Conservation (phyloP, 2,797 vertebrate species). For the Myripristis jacobus region DNA sequence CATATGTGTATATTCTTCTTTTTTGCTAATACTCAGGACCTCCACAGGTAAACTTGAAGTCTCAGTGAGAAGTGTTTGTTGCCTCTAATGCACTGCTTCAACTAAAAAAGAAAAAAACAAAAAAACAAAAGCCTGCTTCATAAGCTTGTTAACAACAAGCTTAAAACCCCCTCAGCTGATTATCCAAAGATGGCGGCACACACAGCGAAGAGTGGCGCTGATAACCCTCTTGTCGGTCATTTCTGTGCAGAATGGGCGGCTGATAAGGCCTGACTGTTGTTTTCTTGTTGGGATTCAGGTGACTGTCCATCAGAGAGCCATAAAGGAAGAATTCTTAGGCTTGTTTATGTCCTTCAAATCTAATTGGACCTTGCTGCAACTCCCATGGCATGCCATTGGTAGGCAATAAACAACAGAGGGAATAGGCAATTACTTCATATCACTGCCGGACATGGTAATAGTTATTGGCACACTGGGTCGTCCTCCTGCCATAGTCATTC, state of each 20-base stretch:
- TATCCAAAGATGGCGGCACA: conserved; percentile 48
- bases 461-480: conserved; percentile 64
- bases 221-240: conserved; percentile 59
- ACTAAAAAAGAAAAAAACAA: no score
- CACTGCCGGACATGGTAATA: conserved; percentile 75
- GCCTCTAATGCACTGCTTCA: conserved; percentile 61
- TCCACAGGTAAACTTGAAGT: conserved; percentile 39
- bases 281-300: conserved; percentile 52
- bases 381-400: conserved; percentile 76
- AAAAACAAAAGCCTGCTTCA: conserved; percentile 60
- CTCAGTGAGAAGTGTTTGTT: conserved; percentile 46
- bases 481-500: conserved; percentile 62
- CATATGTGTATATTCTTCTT: conserved; percentile 25
- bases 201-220: conserved; percentile 39
- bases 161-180: conserved; percentile 73
- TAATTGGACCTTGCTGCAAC: conserved; percentile 80
- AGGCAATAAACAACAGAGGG: conserved; percentile 78
- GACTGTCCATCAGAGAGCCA: conserved; percentile 50
- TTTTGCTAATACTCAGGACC: conserved; percentile 17
- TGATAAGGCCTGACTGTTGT: conserved; percentile 56
- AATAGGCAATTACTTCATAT: conserved; percentile 83
- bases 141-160: conserved; percentile 74
- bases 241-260: conserved; percentile 34
- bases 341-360: conserved; percentile 81
- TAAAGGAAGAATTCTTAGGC: conserved; percentile 65